Percentiles rank a stretch among this genome's conserved stretches.
phyloP scores from a whole-genome alignment of 2,888 invertebrate species.

The Phalera bucephala region DNA sequence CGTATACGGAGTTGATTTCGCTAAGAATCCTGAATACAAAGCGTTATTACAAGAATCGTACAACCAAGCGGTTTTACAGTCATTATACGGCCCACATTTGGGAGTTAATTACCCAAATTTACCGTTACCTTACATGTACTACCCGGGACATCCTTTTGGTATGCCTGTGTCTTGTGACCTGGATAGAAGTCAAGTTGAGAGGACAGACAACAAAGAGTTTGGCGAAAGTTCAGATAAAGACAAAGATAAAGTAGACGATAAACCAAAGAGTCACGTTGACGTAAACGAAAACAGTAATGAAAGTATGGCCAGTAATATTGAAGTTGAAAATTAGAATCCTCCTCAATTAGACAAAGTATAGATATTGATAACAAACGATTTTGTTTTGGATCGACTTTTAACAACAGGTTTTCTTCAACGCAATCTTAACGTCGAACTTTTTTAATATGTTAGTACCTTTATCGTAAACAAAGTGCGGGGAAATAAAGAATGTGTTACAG shows the following conservation, averaged over 20 bases:
- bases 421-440: background rate
- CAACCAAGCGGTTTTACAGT: conserved; percentile 75
- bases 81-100: conserved; percentile 73
- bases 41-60: conserved; percentile 75
- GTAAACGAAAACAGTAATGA: conserved; percentile 74
- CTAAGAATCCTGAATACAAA: conserved; percentile 76
- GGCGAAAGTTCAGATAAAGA: conserved; percentile 49
- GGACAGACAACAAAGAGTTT: conserved; percentile 42
- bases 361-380: background rate
- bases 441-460: background rate
- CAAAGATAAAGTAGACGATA: conserved; percentile 49
- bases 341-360: no score
- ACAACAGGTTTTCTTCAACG: background rate
- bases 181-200: conserved; percentile 59
- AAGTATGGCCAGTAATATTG: conserved; percentile 79
- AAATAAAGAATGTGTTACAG: conserved; percentile 1
- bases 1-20: conserved; percentile 75
- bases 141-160: conserved; percentile 72
- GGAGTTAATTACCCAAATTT: conserved; percentile 71
- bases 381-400: background rate
- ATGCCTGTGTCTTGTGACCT: conserved; percentile 62
- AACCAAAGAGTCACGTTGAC: conserved; percentile 52
- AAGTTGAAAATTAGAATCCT: conserved; percentile 67
- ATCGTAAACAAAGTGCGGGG: background rate
- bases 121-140: conserved; percentile 75